Conservation (phyloP, 2,113 vertebrate species). For the Nycticryphes semicollaris region DNA sequence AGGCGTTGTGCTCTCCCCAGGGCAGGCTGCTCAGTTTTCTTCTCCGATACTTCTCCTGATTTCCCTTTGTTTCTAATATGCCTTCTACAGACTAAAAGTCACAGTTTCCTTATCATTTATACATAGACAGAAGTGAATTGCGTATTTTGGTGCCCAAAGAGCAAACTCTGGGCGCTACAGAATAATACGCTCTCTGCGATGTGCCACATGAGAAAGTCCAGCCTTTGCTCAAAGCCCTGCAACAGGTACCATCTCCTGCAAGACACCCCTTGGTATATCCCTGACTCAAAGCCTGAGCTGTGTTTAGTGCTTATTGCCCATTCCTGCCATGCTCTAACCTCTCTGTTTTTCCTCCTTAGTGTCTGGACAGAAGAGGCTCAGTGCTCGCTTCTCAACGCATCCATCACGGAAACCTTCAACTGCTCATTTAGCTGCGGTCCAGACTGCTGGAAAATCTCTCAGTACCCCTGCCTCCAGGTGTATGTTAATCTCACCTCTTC, state of each 20-base stretch:
- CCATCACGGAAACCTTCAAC: slow-evolving; percentile 87
- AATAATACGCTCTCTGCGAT: not conserved
- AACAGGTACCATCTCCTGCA: not conserved
- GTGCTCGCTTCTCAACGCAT: slow-evolving; percentile 87
- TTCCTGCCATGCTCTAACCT: not conserved
- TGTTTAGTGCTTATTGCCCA: not conserved
- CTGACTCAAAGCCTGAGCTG: not conserved
- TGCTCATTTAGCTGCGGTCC: slow-evolving; percentile 91
- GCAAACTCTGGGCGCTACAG: not conserved
- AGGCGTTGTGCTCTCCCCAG: accelerated
- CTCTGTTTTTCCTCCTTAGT: slow-evolving; percentile 60
- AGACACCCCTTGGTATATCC: not conserved
- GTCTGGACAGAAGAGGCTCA: slow-evolving; percentile 89
- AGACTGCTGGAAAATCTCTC: slow-evolving; percentile 88
- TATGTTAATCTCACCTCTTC: slow-evolving; percentile 89
- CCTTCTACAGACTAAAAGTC: not conserved
- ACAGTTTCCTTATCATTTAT: not conserved
- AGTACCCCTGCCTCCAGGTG: slow-evolving; percentile 93
- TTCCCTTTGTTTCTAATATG: not conserved
- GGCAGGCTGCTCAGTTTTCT: not conserved
- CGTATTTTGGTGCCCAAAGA: not conserved
- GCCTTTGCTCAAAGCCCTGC: not conserved
- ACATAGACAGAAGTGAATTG: not conserved
- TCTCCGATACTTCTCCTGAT: not conserved
- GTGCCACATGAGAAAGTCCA: not conserved